Base-by-base conservation (phyloP, 2,797 vertebrate species). In the Acropternis orthonyx region DNA sequence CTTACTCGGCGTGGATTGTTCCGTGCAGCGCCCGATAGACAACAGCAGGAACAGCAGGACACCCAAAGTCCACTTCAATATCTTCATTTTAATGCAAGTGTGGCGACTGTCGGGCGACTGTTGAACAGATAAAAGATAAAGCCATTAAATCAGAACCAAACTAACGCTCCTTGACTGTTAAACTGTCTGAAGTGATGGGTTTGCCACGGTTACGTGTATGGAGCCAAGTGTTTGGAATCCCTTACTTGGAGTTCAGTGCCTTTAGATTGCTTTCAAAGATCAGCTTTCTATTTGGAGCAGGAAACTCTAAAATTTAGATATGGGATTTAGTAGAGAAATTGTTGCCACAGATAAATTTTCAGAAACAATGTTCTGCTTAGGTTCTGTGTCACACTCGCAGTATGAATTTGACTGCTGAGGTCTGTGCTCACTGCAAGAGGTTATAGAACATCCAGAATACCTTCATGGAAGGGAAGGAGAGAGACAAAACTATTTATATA, bases 11-110 rank as follows among this genome's bases (percentile, higher is more conserved):
- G 67, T 95, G 21, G 96, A 85, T 34, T 96, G 96, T 49, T 96
- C 93, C 28, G 85, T 90, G 20, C 97, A 97, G 20, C 87, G 92
- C 86, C 94, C 96, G 0, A 85, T 94, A 61, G 98, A 98, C 59
- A 98, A 32, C 76, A 98, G 97, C 89, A 99, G 97, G 92, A 98
- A 98, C 89, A 99, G 90, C 49, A 99, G 85, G 59, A 98, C 96
- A 41, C 98, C 98, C 95, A 98, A 88, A 93, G 98, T 98, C 99
- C 99, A 99, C 83, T 96, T 96, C 94, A 98, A 44, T 86, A 97
- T 95, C 97, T 97, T 98, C 99, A 99, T 99, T 93, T 89, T 96
- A 88, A 41, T 83, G 58, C 76, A 46, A 44, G 52, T 56, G 3
- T 46, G 75, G 43, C 0, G 23, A 15, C 94, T 95, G 79, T 73